Evolutionary conservation across 2,888 invertebrate species (phyloP).

Genomic region (Cyaniris semiargus): DNA sequence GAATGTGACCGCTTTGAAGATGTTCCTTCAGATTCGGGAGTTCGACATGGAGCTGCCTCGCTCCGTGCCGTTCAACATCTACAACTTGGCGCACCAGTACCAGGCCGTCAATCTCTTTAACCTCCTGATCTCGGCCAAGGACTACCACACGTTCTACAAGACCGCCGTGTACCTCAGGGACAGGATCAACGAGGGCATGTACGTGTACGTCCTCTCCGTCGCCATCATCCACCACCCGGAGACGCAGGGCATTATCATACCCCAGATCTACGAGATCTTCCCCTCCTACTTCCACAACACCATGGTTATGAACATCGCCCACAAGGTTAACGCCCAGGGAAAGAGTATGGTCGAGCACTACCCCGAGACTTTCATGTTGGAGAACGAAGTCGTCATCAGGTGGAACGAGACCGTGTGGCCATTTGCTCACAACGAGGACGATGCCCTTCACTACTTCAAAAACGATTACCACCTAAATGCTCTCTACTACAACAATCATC

Average conservation of each 20-base stretch:
- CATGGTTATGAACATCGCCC: constrained; percentile 84
- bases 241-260: constrained; percentile 83
- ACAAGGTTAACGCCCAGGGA: constrained; percentile 77
- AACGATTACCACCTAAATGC: constrained; percentile 86
- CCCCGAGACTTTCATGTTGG: constrained; percentile 60
- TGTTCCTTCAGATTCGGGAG: constrained; percentile 77
- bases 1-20: constrained; percentile 77
- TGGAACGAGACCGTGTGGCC: constrained; percentile 83
- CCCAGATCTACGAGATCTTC: constrained; percentile 86
- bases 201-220: constrained; percentile 82
- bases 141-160: constrained; percentile 85
- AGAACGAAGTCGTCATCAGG: constrained; percentile 78
- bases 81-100: constrained; percentile 78
- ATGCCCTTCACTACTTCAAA: constrained; percentile 84
- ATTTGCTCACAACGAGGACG: constrained; percentile 74
- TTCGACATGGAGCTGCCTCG: constrained; percentile 77
- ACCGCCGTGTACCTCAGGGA: constrained; percentile 85
- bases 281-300: constrained; percentile 86
- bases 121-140: constrained; percentile 84
- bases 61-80: constrained; percentile 80
- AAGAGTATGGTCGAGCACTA: constrained; percentile 55
- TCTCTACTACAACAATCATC: constrained; percentile 82
- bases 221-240: constrained; percentile 83
- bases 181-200: constrained; percentile 85
- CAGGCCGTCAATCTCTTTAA: constrained; percentile 84